Evolutionary conservation across 2,113 vertebrate genomes (phyloP), one percentile per base, ranked within the genome.

Genomic region (Paedocypris sp.): DNA sequence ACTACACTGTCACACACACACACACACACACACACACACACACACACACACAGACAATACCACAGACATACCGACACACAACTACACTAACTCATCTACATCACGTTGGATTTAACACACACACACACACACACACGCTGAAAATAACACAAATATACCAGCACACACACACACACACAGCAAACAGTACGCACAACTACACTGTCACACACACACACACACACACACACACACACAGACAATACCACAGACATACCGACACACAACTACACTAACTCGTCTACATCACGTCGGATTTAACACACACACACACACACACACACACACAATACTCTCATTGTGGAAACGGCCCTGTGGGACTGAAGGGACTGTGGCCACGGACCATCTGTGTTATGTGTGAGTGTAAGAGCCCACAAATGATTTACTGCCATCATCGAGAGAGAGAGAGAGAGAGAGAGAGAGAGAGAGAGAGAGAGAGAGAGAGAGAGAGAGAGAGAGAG

Each of bases 251-350:
- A n/a, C n/a, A n/a, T n/a, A n/a, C n/a, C n/a, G n/a, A n/a, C n/a
- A n/a, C n/a, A n/a, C n/a, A n/a, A n/a, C n/a, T n/a, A n/a, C n/a
- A n/a, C n/a, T n/a, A n/a, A n/a, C n/a, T n/a, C n/a, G n/a, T n/a
- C n/a, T n/a, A n/a, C n/a, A n/a, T n/a, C n/a, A n/a, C n/a, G n/a
- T n/a, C n/a, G n/a, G n/a, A n/a, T n/a, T n/a, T n/a, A n/a, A n/a
- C n/a, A n/a, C 25, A n/a, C 20, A 26, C 26, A 39, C 42, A 43
- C 6, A 26, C 22, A 29, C 25, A 19, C 13, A 28, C 22, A 28
- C 15, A 2, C 28, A 19, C 36, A 56, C 52, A 56, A 56, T 56
- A 22, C 52, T 56, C n/a, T 41, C 35, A 56, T 56, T 56, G 52
- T 56, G 52, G 9, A 3, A 38, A 9, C 13, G 8, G 20, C 33